phyloP scores from a whole-genome alignment of 2,888 invertebrate genomes.

The Nephrotoma flavescens region DNA sequence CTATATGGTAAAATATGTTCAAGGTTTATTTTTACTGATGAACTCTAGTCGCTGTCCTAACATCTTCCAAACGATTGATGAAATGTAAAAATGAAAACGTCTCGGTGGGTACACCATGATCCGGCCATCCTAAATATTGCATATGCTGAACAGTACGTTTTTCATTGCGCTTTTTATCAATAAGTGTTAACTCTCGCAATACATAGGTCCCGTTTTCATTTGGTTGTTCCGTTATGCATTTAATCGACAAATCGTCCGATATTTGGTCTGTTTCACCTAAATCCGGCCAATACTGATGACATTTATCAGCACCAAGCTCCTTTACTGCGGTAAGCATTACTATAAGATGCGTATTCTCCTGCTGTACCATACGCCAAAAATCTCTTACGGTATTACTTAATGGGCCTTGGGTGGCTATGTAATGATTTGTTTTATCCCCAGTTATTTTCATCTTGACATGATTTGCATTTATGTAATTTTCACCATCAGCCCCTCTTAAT shows the following conservation, averaged over 20 bases:
- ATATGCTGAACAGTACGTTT: slow-evolving; percentile 83
- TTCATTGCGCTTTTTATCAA: slow-evolving; percentile 51
- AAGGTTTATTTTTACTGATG: slow-evolving; percentile 24
- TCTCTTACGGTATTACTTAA: slow-evolving; percentile 81
- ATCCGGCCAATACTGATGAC: slow-evolving; percentile 96
- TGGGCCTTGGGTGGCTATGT: slow-evolving; percentile 97
- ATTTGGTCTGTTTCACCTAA: slow-evolving; percentile 55
- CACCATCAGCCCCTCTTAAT: slow-evolving; percentile 52
- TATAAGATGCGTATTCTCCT: slow-evolving; percentile 76
- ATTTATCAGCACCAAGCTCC: slow-evolving; percentile 86
- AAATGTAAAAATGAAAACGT: slow-evolving; percentile 82
- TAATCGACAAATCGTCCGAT: slow-evolving; percentile 47
- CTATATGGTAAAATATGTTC: not conserved
- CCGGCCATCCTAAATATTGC: slow-evolving; percentile 78
- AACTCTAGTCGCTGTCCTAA: slow-evolving; percentile 30
- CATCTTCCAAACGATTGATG: slow-evolving; percentile 52
- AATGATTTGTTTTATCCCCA: slow-evolving; percentile 82
- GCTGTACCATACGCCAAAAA: slow-evolving; percentile 97
- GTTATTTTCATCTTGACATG: slow-evolving; percentile 97
- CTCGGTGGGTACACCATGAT: slow-evolving; percentile 96
- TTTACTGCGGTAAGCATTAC: slow-evolving; percentile 95
- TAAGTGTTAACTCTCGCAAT: slow-evolving; percentile 75
- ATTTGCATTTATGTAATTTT: slow-evolving; percentile 97
- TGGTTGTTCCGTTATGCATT: slow-evolving; percentile 67
- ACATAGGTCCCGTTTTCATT: slow-evolving; percentile 65